Evolutionary conservation across 2,888 invertebrate genomes (phyloP).

Genomic region (Andrena minutula): DNA sequence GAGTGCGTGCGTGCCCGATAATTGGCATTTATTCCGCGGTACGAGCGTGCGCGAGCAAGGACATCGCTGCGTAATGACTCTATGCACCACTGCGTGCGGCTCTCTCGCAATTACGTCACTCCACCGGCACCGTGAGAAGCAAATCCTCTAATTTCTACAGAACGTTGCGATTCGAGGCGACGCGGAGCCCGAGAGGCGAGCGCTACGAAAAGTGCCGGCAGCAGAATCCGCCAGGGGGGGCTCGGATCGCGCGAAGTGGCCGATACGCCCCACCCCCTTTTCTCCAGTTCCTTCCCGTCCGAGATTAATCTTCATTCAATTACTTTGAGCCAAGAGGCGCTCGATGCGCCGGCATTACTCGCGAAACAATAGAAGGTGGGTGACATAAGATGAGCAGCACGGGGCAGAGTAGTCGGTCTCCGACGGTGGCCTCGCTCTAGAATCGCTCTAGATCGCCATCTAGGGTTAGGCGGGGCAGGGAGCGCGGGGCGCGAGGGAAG

Average conservation of each 20-base stretch:
- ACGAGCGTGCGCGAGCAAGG: not conserved
- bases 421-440: conserved; percentile 59
- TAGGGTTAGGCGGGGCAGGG: conserved; percentile 42
- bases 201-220: too few species aligned
- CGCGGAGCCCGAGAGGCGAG: too few species aligned
- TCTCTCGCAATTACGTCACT: not conserved
- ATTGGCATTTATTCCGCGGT: not conserved
- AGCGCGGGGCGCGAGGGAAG: not conserved
- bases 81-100: not conserved
- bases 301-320: conserved; percentile 28
- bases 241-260: too few species aligned
- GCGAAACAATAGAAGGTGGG: conserved; percentile 38
- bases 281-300: not conserved
- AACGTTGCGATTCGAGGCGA: too few species aligned
- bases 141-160: too few species aligned
- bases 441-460: conserved; percentile 62
- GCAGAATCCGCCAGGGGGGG: too few species aligned
- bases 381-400: conserved; percentile 50
- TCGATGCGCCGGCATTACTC: conserved; percentile 13
- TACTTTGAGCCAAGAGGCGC: not conserved
- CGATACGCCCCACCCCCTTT: too few species aligned
- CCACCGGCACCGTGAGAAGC: not conserved
- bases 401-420: conserved; percentile 46
- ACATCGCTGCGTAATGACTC: not conserved
- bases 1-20: not conserved